A percentile compares a stretch with the other conserved stretches of the same genome.
phyloP scores from a whole-genome alignment of 2,888 invertebrate species.

The Leptopilina myrica region DNA sequence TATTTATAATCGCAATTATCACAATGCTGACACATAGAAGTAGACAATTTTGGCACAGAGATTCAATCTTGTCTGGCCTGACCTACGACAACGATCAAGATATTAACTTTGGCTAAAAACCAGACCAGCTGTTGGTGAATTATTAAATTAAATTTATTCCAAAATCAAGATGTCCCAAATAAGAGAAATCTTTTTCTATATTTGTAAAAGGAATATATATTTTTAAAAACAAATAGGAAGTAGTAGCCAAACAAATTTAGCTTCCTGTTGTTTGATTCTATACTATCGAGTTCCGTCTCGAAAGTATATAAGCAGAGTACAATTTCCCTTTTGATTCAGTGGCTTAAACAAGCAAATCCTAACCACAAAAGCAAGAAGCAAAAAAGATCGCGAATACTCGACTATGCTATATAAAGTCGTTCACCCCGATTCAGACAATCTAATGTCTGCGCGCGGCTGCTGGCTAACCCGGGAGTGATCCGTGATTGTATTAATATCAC shows the following conservation, averaged over 20 bases:
- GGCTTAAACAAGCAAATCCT: slow-evolving; percentile 65
- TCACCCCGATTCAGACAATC: slow-evolving; percentile 77
- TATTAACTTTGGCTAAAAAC: slow-evolving; percentile 17
- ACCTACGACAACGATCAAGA: slow-evolving; percentile 34
- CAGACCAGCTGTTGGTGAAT: slow-evolving; percentile 13
- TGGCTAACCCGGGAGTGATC: slow-evolving; percentile 75
- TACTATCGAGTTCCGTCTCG: neutral
- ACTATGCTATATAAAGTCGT: slow-evolving; percentile 75
- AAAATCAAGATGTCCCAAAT: too few relatives aligned
- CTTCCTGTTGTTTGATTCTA: too few relatives aligned
- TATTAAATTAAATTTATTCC: neutral
- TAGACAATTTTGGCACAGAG: slow-evolving; percentile 24
- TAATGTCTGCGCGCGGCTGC: slow-evolving; percentile 75
- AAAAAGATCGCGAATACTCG: slow-evolving; percentile 54
- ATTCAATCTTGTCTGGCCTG: slow-evolving; percentile 8
- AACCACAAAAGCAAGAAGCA: slow-evolving; percentile 61
- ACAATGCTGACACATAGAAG: neutral
- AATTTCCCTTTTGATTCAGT: slow-evolving; percentile 62
- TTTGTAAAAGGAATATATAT: too few relatives aligned
- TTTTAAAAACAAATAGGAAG: too few relatives aligned
- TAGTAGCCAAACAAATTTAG: too few relatives aligned
- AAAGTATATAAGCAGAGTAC: slow-evolving; percentile 28
- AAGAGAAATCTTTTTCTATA: too few relatives aligned
- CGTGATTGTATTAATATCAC: slow-evolving; percentile 77
- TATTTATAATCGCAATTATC: neutral